These are phyloP conservation scores for Eucidaris tribuloides DNA, from an alignment of 35 echinoderm and acorn worm genomes.

Conservation along the genomic window DNA sequence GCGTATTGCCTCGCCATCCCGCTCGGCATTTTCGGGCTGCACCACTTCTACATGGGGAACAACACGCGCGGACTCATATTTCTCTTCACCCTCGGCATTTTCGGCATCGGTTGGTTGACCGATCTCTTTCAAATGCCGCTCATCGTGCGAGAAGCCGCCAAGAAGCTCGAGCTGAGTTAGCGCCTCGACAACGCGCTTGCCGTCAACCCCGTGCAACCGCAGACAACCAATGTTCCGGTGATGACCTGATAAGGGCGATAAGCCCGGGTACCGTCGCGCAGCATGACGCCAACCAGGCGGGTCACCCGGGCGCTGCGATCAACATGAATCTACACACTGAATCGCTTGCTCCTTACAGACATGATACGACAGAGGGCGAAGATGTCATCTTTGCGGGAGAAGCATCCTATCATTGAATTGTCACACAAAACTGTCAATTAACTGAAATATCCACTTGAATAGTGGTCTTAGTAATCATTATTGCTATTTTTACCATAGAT, in stretches of 20 bases:
- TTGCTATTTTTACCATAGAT: too few relatives aligned
- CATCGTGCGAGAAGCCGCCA: constrained; percentile 53
- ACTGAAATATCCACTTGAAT: too few relatives aligned
- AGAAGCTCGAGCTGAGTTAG: neutral
- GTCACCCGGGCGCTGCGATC: neutral
- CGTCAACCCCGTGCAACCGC: neutral
- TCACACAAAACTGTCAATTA: too few relatives aligned
- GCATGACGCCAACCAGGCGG: neutral
- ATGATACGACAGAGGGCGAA: neutral
- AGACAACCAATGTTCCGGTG: neutral
- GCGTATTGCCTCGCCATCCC: constrained; percentile 60
- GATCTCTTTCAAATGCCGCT: constrained; percentile 55
- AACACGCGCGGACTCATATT: constrained; percentile 45
- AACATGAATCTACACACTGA: constrained; percentile 1
- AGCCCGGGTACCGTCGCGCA: neutral
- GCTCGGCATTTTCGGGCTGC: constrained; percentile 42
- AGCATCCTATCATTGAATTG: too few relatives aligned
- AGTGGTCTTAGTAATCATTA: too few relatives aligned
- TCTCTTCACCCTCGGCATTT: constrained; percentile 54
- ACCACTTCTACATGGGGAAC: constrained; percentile 68
- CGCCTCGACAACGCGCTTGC: neutral
- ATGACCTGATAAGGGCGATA: neutral
- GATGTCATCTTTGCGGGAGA: too few relatives aligned
- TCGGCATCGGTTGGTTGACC: constrained; percentile 61
- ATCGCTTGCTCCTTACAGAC: neutral